Evolutionary conservation across 2,888 invertebrate genomes (phyloP).

Genomic region (Cheilosia scutellata): DNA sequence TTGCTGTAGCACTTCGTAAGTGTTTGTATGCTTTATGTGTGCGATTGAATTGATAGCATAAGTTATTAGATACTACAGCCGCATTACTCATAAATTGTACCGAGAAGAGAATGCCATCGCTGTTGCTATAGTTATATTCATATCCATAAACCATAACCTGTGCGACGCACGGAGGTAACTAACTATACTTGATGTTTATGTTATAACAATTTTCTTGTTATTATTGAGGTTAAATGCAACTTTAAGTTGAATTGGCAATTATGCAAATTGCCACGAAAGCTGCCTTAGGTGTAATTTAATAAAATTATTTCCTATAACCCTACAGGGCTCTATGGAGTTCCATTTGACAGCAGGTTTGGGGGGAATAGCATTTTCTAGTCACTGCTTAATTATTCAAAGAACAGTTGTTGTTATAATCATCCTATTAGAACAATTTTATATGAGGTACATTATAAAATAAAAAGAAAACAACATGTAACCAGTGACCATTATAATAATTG

Average conservation of each 20-base stretch:
- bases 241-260: conserved; percentile 58
- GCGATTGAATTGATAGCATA: conserved; percentile 61
- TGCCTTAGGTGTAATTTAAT: conserved; percentile 25
- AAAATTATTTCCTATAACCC: neutral
- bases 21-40: conserved; percentile 22
- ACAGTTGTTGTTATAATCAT: too few relatives aligned
- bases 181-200: conserved; percentile 44
- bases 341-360: neutral
- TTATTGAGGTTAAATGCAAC: conserved; percentile 62
- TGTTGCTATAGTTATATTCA: conserved; percentile 16
- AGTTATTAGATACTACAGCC: conserved; percentile 53
- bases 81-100: conserved; percentile 34
- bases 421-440: too few relatives aligned
- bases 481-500: too few relatives aligned
- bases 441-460: too few relatives aligned
- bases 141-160: too few relatives aligned
- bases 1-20: conserved; percentile 32
- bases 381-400: too few relatives aligned
- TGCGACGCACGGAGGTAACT: too few relatives aligned
- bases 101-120: neutral
- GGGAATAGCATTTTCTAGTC: too few relatives aligned
- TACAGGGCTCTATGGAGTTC: neutral
- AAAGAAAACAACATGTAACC: too few relatives aligned
- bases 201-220: conserved; percentile 49
- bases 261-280: conserved; percentile 55